Evolutionary conservation across 2,888 invertebrate genomes (phyloP), one percentile per base, ranked within the genome.

Genomic region (Entomobrya proxima): DNA sequence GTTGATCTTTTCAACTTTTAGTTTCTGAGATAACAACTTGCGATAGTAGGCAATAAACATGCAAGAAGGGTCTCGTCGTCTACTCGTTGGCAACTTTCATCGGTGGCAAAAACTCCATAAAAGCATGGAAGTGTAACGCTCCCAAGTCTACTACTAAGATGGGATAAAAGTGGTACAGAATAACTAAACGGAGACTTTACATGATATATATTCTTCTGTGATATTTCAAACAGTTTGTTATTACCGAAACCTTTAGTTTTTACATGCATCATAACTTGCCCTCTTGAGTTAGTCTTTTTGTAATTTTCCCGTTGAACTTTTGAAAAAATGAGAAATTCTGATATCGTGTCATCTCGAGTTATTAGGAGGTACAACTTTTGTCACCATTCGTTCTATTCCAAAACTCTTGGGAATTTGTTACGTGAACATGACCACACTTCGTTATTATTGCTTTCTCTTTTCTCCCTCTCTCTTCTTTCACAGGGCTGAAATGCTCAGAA

Each of bases 1-100:
- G 86, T 35, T 87, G 87, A 86, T 55, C 85, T 84, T 88, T 85
- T 80, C 80, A 85, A 75, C 85, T 85, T 69, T 72, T 72, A 52
- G 76, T 74, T 85, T 80, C 40, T 76, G 9, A 47, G 74, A 24
- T 44, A 79, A 37, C 83, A 84, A 83, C 69, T 55, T 84, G 35
- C 32, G n/a, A 35, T 67, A 30, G 24, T 64, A 37, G 9, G 13
- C 13, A 30, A 15, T n/a, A 55, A 30, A 30, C 15, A 55, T n/a
- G 13, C 7, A 3, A 24, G n/a, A n/a, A 27, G 47, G 44, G 1
- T 35, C 11, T 40, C 32, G 3, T 58, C 58, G 35, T 77, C 24
- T 55, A 24, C 44, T 30, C 1, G 30, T 7, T 79, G 79, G 32
- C 32, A 35, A 79, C 67, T 55, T 79, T 47, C 6, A 15, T 3